phyloP scores from a whole-genome alignment of 2,888 invertebrate species.

The Leptopterna dolabrata region DNA sequence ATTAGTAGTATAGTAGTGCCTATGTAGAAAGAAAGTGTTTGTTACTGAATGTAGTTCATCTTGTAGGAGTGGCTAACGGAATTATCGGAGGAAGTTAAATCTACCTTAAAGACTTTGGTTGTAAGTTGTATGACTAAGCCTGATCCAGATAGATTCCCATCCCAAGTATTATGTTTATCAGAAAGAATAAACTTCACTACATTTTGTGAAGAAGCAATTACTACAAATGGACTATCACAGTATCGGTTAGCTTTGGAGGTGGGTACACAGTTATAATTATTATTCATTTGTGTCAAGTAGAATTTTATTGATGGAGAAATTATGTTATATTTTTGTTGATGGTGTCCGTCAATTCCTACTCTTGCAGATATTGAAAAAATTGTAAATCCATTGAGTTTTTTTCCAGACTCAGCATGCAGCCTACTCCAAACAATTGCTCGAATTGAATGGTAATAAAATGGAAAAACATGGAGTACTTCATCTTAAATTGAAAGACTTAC shows the following conservation, averaged over 20 bases:
- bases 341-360: too few relatives aligned
- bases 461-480: constrained; percentile 71
- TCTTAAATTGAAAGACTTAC: constrained; percentile 89
- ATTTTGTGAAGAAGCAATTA: constrained; percentile 84
- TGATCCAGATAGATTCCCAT: constrained; percentile 76
- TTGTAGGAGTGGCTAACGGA: constrained; percentile 80
- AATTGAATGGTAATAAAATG: constrained; percentile 69
- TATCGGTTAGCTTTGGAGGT: constrained; percentile 50
- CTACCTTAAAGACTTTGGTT: constrained; percentile 78
- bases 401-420: constrained; percentile 69
- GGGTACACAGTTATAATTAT: neutral
- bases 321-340: too few relatives aligned
- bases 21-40: too few relatives aligned
- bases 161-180: constrained; percentile 86
- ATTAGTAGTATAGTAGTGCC: too few relatives aligned
- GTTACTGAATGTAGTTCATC: too few relatives aligned
- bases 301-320: too few relatives aligned
- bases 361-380: too few relatives aligned
- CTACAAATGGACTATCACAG: constrained; percentile 59
- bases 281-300: too few relatives aligned
- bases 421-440: constrained; percentile 69
- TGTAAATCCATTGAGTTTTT: neutral
- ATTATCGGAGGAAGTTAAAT: constrained; percentile 85
- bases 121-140: constrained; percentile 69
- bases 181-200: constrained; percentile 88